A percentile compares a stretch with the other conserved stretches of the same genome.
Conservation (phyloP, 2,888 invertebrate genomes). For the Drosophila falleni region DNA sequence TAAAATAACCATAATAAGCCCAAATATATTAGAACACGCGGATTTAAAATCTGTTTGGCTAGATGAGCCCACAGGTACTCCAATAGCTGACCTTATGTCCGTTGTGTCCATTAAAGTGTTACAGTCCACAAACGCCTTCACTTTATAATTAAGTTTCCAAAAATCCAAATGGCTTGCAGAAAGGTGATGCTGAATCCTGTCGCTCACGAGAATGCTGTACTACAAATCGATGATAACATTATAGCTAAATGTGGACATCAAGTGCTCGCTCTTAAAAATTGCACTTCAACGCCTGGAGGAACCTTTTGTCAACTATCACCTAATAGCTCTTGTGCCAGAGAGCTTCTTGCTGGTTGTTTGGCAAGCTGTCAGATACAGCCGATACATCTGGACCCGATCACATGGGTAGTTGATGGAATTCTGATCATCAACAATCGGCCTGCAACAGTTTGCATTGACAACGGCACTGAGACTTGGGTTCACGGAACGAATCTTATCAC, state of each 20-base stretch:
- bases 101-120: neutral
- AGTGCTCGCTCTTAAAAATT: neutral
- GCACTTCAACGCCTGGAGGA: neutral
- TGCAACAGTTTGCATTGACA: too few species aligned
- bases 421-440: slow-evolving; percentile 3
- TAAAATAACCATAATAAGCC: too few species aligned
- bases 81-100: neutral
- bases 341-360: slow-evolving; percentile 8
- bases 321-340: slow-evolving; percentile 7
- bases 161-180: neutral
- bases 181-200: too few species aligned
- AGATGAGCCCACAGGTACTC: slow-evolving; percentile 7
- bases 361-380: neutral
- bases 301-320: slow-evolving; percentile 14
- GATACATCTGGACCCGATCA: slow-evolving; percentile 1
- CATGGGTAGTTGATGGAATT: neutral
- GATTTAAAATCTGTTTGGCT: slow-evolving; percentile 19
- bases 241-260: neutral
- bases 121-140: too few species aligned
- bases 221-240: too few species aligned
- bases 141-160: too few species aligned
- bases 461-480: too few species aligned
- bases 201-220: too few species aligned
- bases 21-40: too few species aligned
- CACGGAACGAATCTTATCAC: too few species aligned